Percentiles rank a stretch among this genome's conserved stretches.
These are phyloP conservation scores for Miopithecus talapoin DNA, from an alignment of 2,797 vertebrate genomes.

Conservation along the genomic window DNA sequence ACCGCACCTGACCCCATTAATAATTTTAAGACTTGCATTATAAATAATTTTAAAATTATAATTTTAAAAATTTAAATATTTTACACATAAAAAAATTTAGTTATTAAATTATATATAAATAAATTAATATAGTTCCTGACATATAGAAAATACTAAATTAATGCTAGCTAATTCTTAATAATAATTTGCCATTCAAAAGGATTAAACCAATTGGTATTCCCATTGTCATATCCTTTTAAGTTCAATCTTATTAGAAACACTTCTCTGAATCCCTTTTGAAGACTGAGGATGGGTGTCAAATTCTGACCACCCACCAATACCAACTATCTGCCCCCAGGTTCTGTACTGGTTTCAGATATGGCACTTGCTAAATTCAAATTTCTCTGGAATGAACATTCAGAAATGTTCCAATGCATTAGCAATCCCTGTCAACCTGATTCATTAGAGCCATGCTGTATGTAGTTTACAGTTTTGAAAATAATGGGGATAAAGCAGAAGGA, in stretches of 20 bases:
- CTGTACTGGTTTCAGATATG: not conserved
- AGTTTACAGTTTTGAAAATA: constrained; percentile 23
- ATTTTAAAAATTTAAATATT: no score
- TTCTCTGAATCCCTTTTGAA: not conserved
- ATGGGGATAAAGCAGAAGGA: not conserved
- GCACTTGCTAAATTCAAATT: not conserved
- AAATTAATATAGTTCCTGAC: not conserved
- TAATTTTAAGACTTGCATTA: not conserved
- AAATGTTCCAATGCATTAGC: not conserved
- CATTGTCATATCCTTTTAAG: not conserved
- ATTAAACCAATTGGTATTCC: not conserved
- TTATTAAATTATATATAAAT: not conserved
- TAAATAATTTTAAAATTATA: no score
- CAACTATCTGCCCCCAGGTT: not conserved
- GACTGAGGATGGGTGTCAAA: not conserved
- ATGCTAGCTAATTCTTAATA: not conserved
- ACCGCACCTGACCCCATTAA: not conserved
- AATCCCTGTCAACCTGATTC: not conserved
- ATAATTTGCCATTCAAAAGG: not conserved
- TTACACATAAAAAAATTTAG: not conserved
- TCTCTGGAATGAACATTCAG: not conserved
- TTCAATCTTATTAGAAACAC: not conserved
- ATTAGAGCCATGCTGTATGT: not conserved
- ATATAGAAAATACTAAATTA: constrained; percentile 23
- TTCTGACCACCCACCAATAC: not conserved